phyloP scores from a whole-genome alignment of 2,888 invertebrate genomes.

The Nymphalis urticae region DNA sequence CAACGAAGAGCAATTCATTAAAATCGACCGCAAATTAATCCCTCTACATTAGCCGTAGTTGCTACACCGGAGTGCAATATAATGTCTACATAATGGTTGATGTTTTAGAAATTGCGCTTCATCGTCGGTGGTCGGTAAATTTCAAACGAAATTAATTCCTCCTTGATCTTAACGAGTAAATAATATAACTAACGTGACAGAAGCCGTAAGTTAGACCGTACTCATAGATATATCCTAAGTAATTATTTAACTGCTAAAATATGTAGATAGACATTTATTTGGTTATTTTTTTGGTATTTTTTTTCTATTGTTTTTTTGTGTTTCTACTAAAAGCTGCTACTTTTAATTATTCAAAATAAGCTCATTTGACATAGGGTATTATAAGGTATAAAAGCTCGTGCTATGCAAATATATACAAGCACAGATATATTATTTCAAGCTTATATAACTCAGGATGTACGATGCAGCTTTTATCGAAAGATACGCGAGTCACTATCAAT shows the following conservation, averaged over 20 bases:
- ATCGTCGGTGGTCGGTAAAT: no score
- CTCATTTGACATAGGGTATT: conserved; percentile 13
- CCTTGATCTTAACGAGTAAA: background rate
- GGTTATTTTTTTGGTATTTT: conserved; percentile 21
- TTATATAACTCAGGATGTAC: background rate
- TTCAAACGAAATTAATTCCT: no score
- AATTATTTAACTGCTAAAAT: background rate
- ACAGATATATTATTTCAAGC: background rate
- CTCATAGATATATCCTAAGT: background rate
- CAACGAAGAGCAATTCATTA: background rate
- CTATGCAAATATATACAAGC: background rate
- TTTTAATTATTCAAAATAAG: conserved; percentile 20
- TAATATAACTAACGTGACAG: background rate
- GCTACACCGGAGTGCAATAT: no score
- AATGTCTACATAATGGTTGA: no score
- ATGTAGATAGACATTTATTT: conserved; percentile 23
- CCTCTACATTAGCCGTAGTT: no score
- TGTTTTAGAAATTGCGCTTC: no score
- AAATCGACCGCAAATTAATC: no score
- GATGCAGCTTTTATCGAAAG: no score
- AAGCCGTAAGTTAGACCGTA: background rate
- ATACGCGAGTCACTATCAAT: no score
- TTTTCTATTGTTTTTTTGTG: conserved; percentile 13
- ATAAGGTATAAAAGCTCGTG: background rate
- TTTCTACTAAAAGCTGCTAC: conserved; percentile 25